Base-by-base conservation (phyloP, 2,888 invertebrate species). In the Drymonia ruficornis region DNA sequence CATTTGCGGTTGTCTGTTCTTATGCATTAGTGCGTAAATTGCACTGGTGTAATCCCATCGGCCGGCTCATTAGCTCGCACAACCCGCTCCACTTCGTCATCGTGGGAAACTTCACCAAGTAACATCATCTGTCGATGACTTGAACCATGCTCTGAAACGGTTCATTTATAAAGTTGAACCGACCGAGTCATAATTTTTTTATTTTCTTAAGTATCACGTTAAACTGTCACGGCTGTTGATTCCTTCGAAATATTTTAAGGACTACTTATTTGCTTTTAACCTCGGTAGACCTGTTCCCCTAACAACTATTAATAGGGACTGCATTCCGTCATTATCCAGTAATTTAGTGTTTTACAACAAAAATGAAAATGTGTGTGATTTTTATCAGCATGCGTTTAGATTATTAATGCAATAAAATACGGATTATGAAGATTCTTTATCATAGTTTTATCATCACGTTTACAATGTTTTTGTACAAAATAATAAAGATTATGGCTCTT, bases 21-120 rank as follows among this genome's bases (percentile, higher is more conserved):
- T 81, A 78, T 76, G 80, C 83, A 86, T 82, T 85, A 81, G 84
- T 78, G 87, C 84, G 81, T 87, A 85, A 89, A 86, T 86, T 87
- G 81, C 83, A 80, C 76, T 73, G 81, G 78, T 78, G 84, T 84
- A 86, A 89, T 87, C 80, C 83, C 81, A 87, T 89, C 86, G 81
- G 80, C 72, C 71, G 72, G 73, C 81, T 84, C 85, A 87, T 90
- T 87, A 86, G 80, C 74, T 74, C 77, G 79, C 77, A 78, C 80
- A 80, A 79, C 65, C 70, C 70, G 72, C 73, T 69, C 70, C 73
- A 62, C 64, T 63, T 66, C 63, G 63, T 75, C 64, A 62, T 75
- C 90, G 90, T 91, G 91, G 86, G 91, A 91, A 90, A 54, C 70
- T 70, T 53, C 64, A 59, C 74, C 77, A 75, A 80, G 73, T 67